Base-by-base conservation (phyloP, 2,797 vertebrate species). In the Percopsis omiscomaycus region DNA sequence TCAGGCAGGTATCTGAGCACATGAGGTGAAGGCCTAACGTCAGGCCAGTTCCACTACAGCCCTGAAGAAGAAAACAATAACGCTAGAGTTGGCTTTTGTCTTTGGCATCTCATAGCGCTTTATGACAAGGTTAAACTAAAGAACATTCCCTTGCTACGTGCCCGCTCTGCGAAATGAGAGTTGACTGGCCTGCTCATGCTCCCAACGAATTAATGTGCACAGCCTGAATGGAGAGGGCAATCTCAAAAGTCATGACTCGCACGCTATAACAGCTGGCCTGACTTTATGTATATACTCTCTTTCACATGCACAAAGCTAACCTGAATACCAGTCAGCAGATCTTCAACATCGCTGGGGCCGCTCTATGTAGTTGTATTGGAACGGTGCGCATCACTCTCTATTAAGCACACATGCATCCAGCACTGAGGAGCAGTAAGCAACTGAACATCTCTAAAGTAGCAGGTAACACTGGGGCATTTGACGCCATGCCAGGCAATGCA, bases 121-220 rank as follows among this genome's bases (percentile, higher is more conserved):
- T 68, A 81, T 88, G 89, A 90, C 90, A 85, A 92, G 88, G 83
- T 89, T 89, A 88, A 88, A 88, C 74, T 76, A 76, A 84, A 85
- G 79, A 86, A 88, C 82, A 83, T 71, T 74, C 69, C 62, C 71
- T 59, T 69, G 50, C 50, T 78, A 75, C 79, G 78, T 83, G 77
- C 66, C 75, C 66, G 77, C 69, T 87, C 75, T 81, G 76, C 77
- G 72, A 82, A 88, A 88, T 83, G 75, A 80, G 78, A 80, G 72
- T 68, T 83, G 84, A 84, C 77, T 80, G 64, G 67, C 47, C 66
- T 78, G 77, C 62, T 75, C 48, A 4, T 67, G 71, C 70, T 58
- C 78, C 65, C 77, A 62, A 75, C 79, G 75, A 84, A 86, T 87
- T 87, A 84, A 89, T 81, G 79, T 82, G 74, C 64, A 81, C 82